Evolutionary conservation across 1,140 invertebrate genomes (phyloP).

Genomic region (Ridgeia piscesae): DNA sequence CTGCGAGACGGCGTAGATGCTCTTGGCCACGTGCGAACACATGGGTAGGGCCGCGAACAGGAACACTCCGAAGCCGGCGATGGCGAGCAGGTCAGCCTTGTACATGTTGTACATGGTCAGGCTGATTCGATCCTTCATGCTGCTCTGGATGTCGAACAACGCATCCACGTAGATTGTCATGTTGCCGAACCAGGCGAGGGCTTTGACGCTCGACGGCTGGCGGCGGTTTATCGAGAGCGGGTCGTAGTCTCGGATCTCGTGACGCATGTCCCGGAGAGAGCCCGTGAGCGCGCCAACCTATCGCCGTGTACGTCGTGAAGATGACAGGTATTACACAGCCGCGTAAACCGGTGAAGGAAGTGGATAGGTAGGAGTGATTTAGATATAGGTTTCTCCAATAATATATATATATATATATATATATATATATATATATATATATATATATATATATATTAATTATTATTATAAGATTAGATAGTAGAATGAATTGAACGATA

Average conservation of each 20-base stretch:
- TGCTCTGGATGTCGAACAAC: neutral
- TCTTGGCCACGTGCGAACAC: neutral
- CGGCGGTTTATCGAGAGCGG: neutral
- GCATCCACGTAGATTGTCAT: conserved; percentile 26
- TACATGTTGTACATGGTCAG: neutral
- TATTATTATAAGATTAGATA: too few relatives aligned
- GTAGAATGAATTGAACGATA: too few relatives aligned
- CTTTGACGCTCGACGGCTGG: neutral
- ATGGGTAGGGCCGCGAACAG: neutral
- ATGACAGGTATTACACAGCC: too few relatives aligned
- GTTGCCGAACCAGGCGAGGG: conserved; percentile 16
- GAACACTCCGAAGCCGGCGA: neutral
- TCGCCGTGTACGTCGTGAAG: too few relatives aligned
- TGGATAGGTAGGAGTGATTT: too few relatives aligned
- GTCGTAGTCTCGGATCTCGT: conserved; percentile 25
- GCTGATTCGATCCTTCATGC: neutral
- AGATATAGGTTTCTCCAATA: too few relatives aligned
- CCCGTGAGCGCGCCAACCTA: neutral
- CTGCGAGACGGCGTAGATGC: neutral
- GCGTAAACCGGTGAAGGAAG: too few relatives aligned
- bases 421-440: too few relatives aligned
- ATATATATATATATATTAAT: too few relatives aligned
- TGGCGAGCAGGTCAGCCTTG: neutral
- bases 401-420: too few relatives aligned
- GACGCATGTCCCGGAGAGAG: conserved; percentile 11